Evolutionary conservation across 2,113 vertebrate genomes (phyloP).

Genomic region (Desmodus rotundus): DNA sequence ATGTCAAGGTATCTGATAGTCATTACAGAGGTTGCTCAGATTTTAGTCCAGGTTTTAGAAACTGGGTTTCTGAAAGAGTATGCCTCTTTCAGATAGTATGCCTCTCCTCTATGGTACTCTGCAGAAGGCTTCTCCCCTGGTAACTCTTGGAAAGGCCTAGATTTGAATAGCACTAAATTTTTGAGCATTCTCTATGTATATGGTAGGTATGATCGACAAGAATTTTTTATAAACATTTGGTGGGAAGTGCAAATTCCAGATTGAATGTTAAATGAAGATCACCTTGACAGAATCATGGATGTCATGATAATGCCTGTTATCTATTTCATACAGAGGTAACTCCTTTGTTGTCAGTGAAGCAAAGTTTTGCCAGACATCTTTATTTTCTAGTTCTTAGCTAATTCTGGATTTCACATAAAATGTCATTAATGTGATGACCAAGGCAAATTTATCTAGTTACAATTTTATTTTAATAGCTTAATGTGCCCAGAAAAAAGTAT

Average conservation of each 20-base stretch:
- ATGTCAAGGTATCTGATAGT: background rate
- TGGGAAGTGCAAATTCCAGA: background rate
- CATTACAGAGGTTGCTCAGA: background rate
- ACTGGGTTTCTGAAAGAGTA: background rate
- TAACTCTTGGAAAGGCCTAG: background rate
- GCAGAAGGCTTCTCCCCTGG: background rate
- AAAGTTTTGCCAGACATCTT: background rate
- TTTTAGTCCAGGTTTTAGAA: background rate
- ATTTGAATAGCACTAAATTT: background rate
- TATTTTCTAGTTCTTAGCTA: background rate
- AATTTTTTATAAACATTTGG: background rate
- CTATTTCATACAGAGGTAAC: background rate
- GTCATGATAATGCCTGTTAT: background rate
- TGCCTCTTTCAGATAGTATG: too few species aligned
- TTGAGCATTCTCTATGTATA: background rate
- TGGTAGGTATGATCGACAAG: background rate
- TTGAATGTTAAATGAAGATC: background rate
- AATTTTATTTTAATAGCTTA: background rate
- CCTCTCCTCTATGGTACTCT: background rate
- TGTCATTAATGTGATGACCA: background rate
- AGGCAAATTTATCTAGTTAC: background rate
- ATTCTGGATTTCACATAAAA: conserved; percentile 14
- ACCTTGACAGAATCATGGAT: background rate
- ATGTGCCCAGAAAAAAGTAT: background rate
- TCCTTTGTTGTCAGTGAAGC: background rate